These are phyloP conservation scores for Synanthedon andrenaeformis DNA, from an alignment of 2,888 invertebrate genomes.

Conservation along the genomic window DNA sequence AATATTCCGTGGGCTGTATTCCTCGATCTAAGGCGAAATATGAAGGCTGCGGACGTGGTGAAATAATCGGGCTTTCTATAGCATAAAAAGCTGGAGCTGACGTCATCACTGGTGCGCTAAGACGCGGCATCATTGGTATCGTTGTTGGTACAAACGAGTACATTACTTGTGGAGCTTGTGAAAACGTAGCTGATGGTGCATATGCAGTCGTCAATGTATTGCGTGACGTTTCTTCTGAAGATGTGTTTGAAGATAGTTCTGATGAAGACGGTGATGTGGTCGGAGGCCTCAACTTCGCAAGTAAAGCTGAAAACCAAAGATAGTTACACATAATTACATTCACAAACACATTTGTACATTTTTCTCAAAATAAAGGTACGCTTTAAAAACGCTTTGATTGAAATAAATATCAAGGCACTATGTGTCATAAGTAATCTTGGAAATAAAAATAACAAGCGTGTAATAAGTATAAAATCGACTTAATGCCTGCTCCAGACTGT, in stretches of 20 bases:
- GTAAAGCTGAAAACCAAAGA: conserved; percentile 10
- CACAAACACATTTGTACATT: not conserved
- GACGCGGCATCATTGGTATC: conserved; percentile 9
- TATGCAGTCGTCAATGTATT: conserved; percentile 19
- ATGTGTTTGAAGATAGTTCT: conserved; percentile 14
- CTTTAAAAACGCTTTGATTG: conserved; percentile 1
- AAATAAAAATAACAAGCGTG: no score
- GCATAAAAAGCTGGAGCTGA: not conserved
- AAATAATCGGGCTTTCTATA: not conserved
- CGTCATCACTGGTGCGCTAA: conserved; percentile 8
- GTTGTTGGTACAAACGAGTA: conserved; percentile 13
- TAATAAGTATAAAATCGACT: no score
- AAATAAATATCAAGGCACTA: no score
- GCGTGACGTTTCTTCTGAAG: conserved; percentile 22
- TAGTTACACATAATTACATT: not conserved
- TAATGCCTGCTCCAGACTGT: no score
- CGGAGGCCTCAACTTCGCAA: conserved; percentile 10
- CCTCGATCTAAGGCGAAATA: conserved; percentile 10
- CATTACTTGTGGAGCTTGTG: conserved; percentile 11
- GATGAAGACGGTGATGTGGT: conserved; percentile 12
- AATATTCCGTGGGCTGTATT: conserved; percentile 15
- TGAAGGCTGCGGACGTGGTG: not conserved
- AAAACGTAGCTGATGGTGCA: conserved; percentile 13
- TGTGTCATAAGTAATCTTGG: no score
- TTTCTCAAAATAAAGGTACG: not conserved